Conservation (phyloP, 2,113 vertebrate genomes). For the Elgaria multicarinata region DNA sequence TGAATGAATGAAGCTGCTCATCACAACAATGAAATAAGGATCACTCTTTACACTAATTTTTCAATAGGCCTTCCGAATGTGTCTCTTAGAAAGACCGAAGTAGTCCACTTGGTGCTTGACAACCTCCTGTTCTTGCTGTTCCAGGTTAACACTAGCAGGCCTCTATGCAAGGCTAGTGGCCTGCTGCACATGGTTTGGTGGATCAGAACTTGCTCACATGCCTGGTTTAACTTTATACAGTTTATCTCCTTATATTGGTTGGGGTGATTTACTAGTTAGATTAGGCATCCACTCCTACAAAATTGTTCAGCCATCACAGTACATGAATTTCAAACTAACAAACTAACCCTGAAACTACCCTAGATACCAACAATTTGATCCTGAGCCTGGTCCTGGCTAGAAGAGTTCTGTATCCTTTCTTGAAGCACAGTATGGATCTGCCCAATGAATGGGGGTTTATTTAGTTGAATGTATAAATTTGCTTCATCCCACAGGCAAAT, state of each 20-base stretch:
- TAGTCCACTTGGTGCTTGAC: neutral
- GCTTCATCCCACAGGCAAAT: neutral
- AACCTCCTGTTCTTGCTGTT: neutral
- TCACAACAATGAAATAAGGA: neutral
- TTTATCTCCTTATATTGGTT: too few species aligned
- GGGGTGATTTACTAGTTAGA: neutral
- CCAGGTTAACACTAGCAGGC: too few species aligned
- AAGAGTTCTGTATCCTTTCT: neutral
- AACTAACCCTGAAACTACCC: neutral
- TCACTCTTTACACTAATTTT: neutral
- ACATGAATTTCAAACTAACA: too few species aligned
- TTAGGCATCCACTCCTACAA: neutral
- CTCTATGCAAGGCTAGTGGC: too few species aligned
- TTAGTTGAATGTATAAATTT: neutral
- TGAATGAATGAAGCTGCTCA: neutral
- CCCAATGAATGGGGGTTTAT: neutral
- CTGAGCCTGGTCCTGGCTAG: neutral
- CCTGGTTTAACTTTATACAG: neutral
- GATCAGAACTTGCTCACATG: too few species aligned
- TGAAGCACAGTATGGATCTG: neutral
- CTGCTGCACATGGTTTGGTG: neutral
- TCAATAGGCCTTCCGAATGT: too few species aligned
- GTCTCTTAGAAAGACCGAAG: neutral
- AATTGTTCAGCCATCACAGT: neutral
- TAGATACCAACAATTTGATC: neutral